Evolutionary conservation across 2,113 vertebrate species (phyloP).

Genomic region (Scopus umbretta): DNA sequence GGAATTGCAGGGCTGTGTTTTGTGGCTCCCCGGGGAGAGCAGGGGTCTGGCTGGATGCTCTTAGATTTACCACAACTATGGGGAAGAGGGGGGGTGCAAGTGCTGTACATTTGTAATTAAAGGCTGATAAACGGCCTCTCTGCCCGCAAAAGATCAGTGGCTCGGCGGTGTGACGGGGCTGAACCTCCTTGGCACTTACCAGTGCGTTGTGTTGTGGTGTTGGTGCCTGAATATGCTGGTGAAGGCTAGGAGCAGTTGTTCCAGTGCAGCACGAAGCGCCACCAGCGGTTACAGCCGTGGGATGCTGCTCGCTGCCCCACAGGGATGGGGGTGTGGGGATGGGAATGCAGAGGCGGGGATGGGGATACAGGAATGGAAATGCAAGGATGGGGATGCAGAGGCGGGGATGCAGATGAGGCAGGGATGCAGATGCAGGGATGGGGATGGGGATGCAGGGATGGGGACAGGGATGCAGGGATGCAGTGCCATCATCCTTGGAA

Average conservation of each 20-base stretch:
- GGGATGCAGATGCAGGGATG: not conserved
- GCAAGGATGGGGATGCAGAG: no score
- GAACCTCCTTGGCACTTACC: not conserved
- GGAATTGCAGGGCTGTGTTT: not conserved
- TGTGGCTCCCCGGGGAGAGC: not conserved
- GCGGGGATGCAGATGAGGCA: no score
- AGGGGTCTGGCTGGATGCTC: not conserved
- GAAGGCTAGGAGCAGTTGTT: not conserved
- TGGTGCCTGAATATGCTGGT: not conserved
- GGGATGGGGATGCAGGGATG: not conserved
- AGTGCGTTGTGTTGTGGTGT: accelerated
- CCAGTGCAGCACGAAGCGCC: accelerated
- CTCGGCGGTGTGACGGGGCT: accelerated
- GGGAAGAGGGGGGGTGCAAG: not conserved
- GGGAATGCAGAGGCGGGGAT: no score
- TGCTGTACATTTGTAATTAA: not conserved
- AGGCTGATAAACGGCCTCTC: not conserved
- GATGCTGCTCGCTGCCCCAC: not conserved
- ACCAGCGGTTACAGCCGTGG: accelerated
- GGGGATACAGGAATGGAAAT: no score
- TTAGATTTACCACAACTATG: not conserved
- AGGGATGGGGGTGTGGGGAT: not conserved
- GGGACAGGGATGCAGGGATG: no score
- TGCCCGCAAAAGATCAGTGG: not conserved
- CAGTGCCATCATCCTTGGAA: not conserved